Base-by-base conservation (phyloP, 1,140 invertebrate genomes). In the Sitodiplosis mosellana region DNA sequence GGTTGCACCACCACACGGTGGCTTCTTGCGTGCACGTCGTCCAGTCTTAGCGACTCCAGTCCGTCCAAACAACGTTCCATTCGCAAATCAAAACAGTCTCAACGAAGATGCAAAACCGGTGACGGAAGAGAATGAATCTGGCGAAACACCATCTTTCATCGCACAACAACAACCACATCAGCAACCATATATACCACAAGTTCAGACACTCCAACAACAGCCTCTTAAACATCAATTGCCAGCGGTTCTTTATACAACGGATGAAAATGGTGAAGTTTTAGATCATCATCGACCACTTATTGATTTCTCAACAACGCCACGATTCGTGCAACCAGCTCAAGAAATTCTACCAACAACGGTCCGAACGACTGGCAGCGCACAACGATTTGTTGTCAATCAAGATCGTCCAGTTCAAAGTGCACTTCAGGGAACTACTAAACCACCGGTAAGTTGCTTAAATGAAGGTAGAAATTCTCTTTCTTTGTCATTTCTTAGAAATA, bases 31-130 rank as follows among this genome's bases (percentile, higher is more conserved):
- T 45, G 61, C 71, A 12, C 63, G 69, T 38, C 63, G 69, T 45
- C 72, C 71, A 5, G 56, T 67, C 7, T 65, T 69, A 40, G 55
- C 60, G 19, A 49, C 58, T 47, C 66, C 69, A 45, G 61, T 69
- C 6, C 56, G 53, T 20, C 72, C 73, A 56, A 69, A 72, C 52
- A 71, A 74, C 3, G 59, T 65, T 20, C 58, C 70, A 0, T 58
- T 68, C 1, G 65, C 70, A 2, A 61, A 67, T 5, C 70, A 72
- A 49, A 67, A 64, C 8, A 53, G 57, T 38, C 55, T 2, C 15
- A 54, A 62, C 51, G 75, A 74, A 33, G 75, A 72, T 48, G 54
- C 60, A 11, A 73, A 74, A 54, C 70, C 74, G 18, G 69, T 74
- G 22, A 71, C 71, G 8, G 70, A 75, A 53, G 65, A 69, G 48